These are phyloP conservation scores for Caenorhabditis uteleia DNA, from an alignment of 2,888 invertebrate species.

Conservation along the genomic window DNA sequence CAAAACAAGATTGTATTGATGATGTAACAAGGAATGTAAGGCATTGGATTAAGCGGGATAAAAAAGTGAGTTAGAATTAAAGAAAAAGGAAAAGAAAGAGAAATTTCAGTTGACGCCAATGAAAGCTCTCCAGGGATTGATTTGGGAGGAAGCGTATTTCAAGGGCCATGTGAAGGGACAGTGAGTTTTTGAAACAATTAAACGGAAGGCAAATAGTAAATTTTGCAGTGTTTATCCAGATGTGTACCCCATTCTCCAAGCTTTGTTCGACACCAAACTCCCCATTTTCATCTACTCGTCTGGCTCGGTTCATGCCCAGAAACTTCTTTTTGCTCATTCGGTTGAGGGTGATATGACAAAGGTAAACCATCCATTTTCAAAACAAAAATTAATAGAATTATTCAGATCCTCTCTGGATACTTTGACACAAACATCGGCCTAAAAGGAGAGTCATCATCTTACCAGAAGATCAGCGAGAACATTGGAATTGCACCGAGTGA, in stretches of 20 bases:
- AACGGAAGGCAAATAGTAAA: not conserved
- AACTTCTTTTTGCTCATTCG: constrained; percentile 82
- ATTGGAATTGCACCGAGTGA: constrained; percentile 77
- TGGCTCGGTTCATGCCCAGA: constrained; percentile 88
- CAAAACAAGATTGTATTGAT: constrained; percentile 73
- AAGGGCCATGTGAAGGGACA: constrained; percentile 83
- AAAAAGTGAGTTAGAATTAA: constrained; percentile 75
- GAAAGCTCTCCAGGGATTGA: constrained; percentile 87
- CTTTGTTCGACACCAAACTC: constrained; percentile 77
- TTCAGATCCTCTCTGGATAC: constrained; percentile 78
- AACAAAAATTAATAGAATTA: not conserved
- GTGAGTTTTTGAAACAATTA: constrained; percentile 77
- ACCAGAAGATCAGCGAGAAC: constrained; percentile 79
- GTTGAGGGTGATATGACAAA: constrained; percentile 80
- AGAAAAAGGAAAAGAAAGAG: not conserved
- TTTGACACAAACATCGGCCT: constrained; percentile 86
- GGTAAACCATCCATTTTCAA: constrained; percentile 69
- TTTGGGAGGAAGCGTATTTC: constrained; percentile 86
- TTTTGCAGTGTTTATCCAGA: constrained; percentile 81
- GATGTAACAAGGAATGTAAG: constrained; percentile 79
- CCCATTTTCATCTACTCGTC: constrained; percentile 88
- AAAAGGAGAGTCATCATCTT: constrained; percentile 82
- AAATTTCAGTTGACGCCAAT: constrained; percentile 73
- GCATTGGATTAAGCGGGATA: constrained; percentile 83
- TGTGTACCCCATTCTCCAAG: constrained; percentile 79